These are phyloP conservation scores for Drosophila tsacasi DNA, from an alignment of 1,140 invertebrate genomes.

Conservation along the genomic window DNA sequence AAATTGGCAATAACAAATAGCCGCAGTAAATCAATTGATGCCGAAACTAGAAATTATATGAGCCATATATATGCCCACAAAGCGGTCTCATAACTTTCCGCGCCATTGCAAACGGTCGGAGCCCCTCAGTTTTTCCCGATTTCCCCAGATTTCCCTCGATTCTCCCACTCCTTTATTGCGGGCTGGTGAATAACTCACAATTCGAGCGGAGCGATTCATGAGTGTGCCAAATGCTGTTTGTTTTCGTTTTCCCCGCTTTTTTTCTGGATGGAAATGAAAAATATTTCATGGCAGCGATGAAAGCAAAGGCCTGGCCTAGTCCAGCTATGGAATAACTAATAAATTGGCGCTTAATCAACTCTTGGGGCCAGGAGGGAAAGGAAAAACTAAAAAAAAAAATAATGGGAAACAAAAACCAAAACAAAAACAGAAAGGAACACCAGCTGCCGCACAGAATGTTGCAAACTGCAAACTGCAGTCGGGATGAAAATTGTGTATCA, in stretches of 20 bases:
- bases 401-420: conserved; percentile 15
- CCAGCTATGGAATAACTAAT: conserved; percentile 70
- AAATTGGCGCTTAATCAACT: conserved; percentile 81
- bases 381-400: background rate
- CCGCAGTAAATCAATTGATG: conserved; percentile 66
- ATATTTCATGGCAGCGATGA: conserved; percentile 75
- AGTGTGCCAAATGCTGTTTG: conserved; percentile 62
- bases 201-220: conserved; percentile 56
- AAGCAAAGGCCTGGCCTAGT: conserved; percentile 64
- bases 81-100: conserved; percentile 70
- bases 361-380: conserved; percentile 34
- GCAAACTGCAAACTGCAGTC: conserved; percentile 40
- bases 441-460: conserved; percentile 53
- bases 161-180: background rate
- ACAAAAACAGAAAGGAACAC: conserved; percentile 44
- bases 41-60: conserved; percentile 67
- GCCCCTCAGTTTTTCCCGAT: conserved; percentile 18
- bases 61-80: conserved; percentile 64
- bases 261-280: conserved; percentile 58
- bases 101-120: conserved; percentile 47
- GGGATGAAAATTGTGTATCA: conserved; percentile 66
- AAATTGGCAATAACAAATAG: conserved; percentile 39
- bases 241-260: conserved; percentile 17
- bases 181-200: conserved; percentile 44
- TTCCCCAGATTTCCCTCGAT: background rate